Evolutionary conservation across 2,888 invertebrate species (phyloP).

Genomic region (Leptinotarsa haldemani): DNA sequence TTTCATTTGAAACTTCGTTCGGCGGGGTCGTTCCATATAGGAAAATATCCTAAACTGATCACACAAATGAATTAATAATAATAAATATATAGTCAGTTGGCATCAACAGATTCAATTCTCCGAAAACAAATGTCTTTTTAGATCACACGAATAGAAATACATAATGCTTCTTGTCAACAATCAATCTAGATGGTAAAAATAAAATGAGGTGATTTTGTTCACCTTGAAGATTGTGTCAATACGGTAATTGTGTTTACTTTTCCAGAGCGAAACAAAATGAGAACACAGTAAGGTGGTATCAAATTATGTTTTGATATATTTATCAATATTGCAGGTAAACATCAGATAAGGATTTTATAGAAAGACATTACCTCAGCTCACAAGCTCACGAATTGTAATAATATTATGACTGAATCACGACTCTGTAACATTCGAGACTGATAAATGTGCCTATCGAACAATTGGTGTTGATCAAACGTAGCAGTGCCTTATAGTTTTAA

Average conservation of each 20-base stretch:
- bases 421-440: conserved; percentile 9
- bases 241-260: background rate
- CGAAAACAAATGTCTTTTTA: too few relatives aligned
- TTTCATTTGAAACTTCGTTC: too few relatives aligned
- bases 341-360: conserved; percentile 8
- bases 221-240: too few relatives aligned
- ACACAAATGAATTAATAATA: too few relatives aligned
- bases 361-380: conserved; percentile 1
- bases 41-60: too few relatives aligned
- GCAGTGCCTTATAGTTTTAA: conserved; percentile 8
- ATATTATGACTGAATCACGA: conserved; percentile 15
- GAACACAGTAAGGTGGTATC: background rate
- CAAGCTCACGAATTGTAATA: background rate
- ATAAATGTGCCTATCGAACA: conserved; percentile 12
- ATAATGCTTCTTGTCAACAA: too few relatives aligned
- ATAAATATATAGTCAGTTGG: too few relatives aligned
- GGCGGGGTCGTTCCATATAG: too few relatives aligned
- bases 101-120: too few relatives aligned
- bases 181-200: too few relatives aligned
- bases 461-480: conserved; percentile 1
- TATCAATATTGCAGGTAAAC: conserved; percentile 19
- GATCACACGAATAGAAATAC: too few relatives aligned
- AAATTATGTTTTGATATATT: background rate
- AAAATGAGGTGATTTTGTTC: too few relatives aligned
- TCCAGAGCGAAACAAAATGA: conserved; percentile 15